Percentiles rank a stretch among this genome's conserved stretches.
These are phyloP conservation scores for Phyllopteryx taeniolatus DNA, from an alignment of 2,113 vertebrate species.

Conservation along the genomic window DNA sequence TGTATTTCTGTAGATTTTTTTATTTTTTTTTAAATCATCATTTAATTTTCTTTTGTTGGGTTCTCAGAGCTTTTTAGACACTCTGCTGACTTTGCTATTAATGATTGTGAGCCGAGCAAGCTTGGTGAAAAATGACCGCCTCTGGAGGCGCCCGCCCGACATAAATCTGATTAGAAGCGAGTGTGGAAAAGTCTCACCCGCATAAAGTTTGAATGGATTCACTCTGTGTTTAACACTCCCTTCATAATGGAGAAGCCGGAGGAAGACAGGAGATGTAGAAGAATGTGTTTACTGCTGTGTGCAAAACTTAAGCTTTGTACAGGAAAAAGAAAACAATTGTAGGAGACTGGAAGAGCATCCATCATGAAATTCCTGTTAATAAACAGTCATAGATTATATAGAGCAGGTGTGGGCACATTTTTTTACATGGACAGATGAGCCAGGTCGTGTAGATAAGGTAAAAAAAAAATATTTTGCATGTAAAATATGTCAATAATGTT, in stretches of 20 bases:
- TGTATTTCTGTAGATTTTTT: slow-evolving; percentile 54
- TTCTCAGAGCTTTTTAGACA: slow-evolving; percentile 55
- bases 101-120: slow-evolving; percentile 46
- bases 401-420: neutral
- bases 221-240: slow-evolving; percentile 11
- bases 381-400: neutral
- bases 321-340: slow-evolving; percentile 3
- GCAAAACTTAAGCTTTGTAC: neutral
- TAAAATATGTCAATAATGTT: too few relatives aligned
- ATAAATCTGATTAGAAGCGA: slow-evolving; percentile 22
- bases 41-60: slow-evolving; percentile 65
- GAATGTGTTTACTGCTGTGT: slow-evolving; percentile 13
- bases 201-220: slow-evolving; percentile 32
- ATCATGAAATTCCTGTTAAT: neutral
- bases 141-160: slow-evolving; percentile 37
- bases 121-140: slow-evolving; percentile 41
- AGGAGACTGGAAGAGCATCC: neutral
- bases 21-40: slow-evolving; percentile 63
- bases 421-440: neutral
- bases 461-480: too few relatives aligned
- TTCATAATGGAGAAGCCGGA: slow-evolving; percentile 7
- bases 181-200: neutral
- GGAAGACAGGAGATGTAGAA: slow-evolving; percentile 3
- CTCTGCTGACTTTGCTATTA: slow-evolving; percentile 53
- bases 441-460: too few relatives aligned